Evolutionary conservation across 2,797 vertebrate species (phyloP).

Genomic region (Smutsia gigantea): DNA sequence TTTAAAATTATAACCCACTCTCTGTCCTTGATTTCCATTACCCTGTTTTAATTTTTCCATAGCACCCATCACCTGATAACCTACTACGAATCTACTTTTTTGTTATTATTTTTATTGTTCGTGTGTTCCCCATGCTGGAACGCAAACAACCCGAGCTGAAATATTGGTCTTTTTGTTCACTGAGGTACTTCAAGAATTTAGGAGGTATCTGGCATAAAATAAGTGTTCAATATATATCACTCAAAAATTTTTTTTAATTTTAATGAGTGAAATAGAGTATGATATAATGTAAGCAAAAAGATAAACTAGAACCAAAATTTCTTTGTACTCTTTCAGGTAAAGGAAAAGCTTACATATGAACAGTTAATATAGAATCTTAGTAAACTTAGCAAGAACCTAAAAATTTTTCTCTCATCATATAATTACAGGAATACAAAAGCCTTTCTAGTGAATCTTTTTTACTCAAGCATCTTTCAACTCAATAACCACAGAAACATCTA

Average conservation of each 20-base stretch:
- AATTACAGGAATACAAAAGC: conserved; percentile 38
- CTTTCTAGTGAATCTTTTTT: background rate
- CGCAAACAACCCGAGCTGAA: background rate
- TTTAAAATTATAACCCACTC: background rate
- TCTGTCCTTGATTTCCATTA: background rate
- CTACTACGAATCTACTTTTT: background rate
- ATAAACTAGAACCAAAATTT: background rate
- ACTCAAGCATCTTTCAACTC: conserved; percentile 43
- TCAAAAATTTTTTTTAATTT: background rate
- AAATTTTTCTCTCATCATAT: background rate
- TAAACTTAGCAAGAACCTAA: background rate
- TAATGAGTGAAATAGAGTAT: background rate
- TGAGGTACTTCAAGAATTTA: background rate
- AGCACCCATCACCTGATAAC: background rate
- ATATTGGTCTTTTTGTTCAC: background rate
- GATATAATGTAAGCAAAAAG: conserved; percentile 32
- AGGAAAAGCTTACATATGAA: background rate
- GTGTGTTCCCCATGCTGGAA: background rate
- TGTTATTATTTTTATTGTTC: background rate
- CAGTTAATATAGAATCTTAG: background rate
- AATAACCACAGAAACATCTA: conserved; percentile 46
- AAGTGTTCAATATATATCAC: background rate
- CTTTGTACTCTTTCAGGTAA: background rate
- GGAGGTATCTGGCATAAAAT: background rate
- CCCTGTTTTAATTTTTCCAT: background rate